Conservation (phyloP, 2,888 invertebrate species). For the Euplagia quadripunctaria region DNA sequence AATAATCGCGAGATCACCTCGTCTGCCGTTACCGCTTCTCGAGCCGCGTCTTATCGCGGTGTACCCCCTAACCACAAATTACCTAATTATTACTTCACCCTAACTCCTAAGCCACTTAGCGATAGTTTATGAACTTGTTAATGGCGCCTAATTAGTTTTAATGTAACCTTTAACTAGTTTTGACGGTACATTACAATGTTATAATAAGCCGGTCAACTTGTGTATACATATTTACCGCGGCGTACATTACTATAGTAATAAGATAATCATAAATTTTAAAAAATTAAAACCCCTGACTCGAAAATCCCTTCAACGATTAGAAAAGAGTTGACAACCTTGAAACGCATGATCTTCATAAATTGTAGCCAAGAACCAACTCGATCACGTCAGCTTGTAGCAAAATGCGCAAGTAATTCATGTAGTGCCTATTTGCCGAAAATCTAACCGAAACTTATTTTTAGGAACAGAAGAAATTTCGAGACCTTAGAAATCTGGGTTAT, state of each 20-base stretch:
- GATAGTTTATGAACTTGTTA: conserved; percentile 5
- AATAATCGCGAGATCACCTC: background rate
- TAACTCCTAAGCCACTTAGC: conserved; percentile 5
- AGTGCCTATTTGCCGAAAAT: too few relatives aligned
- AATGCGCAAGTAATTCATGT: too few relatives aligned
- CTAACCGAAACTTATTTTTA: too few relatives aligned
- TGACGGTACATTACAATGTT: background rate
- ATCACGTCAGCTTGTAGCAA: too few relatives aligned
- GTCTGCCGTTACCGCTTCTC: background rate
- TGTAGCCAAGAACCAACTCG: too few relatives aligned
- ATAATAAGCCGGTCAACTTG: background rate
- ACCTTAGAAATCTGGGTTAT: too few relatives aligned
- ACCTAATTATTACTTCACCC: background rate
- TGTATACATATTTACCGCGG: background rate
- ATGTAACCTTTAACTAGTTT: background rate
- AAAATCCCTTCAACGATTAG: too few relatives aligned
- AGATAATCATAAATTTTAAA: too few relatives aligned
- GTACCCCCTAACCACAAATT: background rate
- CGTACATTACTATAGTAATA: background rate
- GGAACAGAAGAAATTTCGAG: too few relatives aligned
- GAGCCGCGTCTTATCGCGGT: background rate
- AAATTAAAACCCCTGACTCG: too few relatives aligned
- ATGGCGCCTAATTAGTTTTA: background rate
- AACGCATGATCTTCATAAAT: too few relatives aligned
- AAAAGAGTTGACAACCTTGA: too few relatives aligned